Evolutionary conservation across 2,797 vertebrate genomes (phyloP).

Genomic region (Onychomys leucogaster): DNA sequence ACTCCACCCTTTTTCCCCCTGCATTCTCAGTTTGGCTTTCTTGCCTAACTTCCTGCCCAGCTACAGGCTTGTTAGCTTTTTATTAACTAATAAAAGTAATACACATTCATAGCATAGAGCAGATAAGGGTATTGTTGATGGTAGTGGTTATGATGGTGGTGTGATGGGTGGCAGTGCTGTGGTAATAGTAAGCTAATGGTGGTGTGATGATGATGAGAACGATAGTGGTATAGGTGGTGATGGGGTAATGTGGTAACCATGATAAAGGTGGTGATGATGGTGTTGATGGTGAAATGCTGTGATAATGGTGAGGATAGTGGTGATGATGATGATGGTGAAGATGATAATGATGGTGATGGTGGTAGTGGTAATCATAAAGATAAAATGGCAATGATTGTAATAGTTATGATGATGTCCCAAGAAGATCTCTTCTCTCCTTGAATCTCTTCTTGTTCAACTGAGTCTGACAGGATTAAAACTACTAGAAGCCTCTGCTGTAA

Average conservation of each 20-base stretch:
- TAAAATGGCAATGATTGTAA: neutral
- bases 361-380: neutral
- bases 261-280: neutral
- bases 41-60: too few relatives aligned
- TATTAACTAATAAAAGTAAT: too few relatives aligned
- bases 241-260: neutral
- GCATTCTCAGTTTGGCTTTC: too few relatives aligned
- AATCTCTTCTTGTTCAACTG: neutral
- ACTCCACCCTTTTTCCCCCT: too few relatives aligned
- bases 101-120: too few relatives aligned
- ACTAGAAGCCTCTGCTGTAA: neutral
- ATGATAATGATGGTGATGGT: neutral
- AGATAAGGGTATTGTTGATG: neutral
- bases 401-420: neutral
- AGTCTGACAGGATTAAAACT: neutral
- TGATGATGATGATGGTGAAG: neutral
- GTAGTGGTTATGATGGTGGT: neutral
- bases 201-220: neutral
- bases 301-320: neutral
- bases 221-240: neutral
- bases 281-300: neutral
- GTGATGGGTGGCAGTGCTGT: neutral
- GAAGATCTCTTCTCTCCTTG: neutral
- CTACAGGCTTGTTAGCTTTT: too few relatives aligned
- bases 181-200: neutral